phyloP scores from a whole-genome alignment of 2,888 invertebrate species.

The Pyralis farinalis region DNA sequence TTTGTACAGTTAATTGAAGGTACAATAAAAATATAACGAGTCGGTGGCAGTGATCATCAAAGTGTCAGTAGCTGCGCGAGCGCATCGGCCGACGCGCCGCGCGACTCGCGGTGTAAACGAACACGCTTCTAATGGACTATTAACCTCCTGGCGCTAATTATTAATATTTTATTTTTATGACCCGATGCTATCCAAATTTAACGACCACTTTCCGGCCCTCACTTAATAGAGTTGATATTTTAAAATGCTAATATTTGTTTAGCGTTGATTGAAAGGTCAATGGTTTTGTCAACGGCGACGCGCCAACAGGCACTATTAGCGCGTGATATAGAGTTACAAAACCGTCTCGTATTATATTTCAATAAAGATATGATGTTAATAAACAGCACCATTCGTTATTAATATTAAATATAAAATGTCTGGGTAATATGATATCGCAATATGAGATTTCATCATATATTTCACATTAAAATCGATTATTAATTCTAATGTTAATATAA shows the following conservation, averaged over 20 bases:
- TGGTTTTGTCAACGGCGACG: constrained; percentile 40
- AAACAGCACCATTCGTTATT: constrained; percentile 25
- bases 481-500: constrained; percentile 31
- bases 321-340: constrained; percentile 45
- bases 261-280: constrained; percentile 64
- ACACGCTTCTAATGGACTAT: constrained; percentile 62
- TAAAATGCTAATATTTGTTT: constrained; percentile 58
- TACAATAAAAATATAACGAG: constrained; percentile 15
- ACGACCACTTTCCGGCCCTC: constrained; percentile 66
- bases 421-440: constrained; percentile 38
- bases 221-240: constrained; percentile 50
- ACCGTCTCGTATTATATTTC: constrained; percentile 41
- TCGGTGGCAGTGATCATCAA: constrained; percentile 28
- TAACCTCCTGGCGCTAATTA: constrained; percentile 63
- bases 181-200: constrained; percentile 55
- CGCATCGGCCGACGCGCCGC: constrained; percentile 30
- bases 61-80: constrained; percentile 33
- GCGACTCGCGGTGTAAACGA: constrained; percentile 37
- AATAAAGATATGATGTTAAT: constrained; percentile 28
- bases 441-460: constrained; percentile 21
- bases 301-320: constrained; percentile 42
- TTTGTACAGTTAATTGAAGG: constrained; percentile 1
- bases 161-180: constrained; percentile 74
- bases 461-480: constrained; percentile 26
- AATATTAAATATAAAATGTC: constrained; percentile 32